Conservation (phyloP, 2,113 vertebrate species). For the Myotis lucifugus region DNA sequence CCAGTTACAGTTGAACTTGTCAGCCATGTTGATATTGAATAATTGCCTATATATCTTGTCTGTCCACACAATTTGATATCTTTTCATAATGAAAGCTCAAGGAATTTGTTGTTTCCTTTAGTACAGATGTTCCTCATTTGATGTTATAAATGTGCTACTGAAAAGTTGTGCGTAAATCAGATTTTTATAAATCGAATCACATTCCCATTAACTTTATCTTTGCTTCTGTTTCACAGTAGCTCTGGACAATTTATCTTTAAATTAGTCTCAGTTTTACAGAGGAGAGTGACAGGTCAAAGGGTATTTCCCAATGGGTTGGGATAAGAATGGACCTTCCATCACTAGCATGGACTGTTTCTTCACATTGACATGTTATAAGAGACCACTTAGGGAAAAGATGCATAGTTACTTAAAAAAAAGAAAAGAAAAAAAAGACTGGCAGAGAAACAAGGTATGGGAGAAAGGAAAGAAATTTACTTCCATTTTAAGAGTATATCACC, state of each 20-base stretch:
- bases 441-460: not conserved
- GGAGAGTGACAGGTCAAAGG: slow-evolving; percentile 68
- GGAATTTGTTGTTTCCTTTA: slow-evolving; percentile 67
- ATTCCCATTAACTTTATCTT: slow-evolving; percentile 82
- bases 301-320: slow-evolving; percentile 69
- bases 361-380: slow-evolving; percentile 21
- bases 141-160: slow-evolving; percentile 67
- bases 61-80: slow-evolving; percentile 70
- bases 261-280: slow-evolving; percentile 78
- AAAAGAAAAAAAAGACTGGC: not conserved
- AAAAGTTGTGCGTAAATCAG: slow-evolving; percentile 75
- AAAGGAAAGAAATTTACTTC: not conserved
- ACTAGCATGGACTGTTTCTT: slow-evolving; percentile 43
- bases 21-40: slow-evolving; percentile 72
- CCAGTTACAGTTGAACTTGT: slow-evolving; percentile 59
- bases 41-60: slow-evolving; percentile 70
- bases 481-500: not conserved
- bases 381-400: not conserved
- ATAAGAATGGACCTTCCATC: slow-evolving; percentile 68
- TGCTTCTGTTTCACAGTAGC: slow-evolving; percentile 68
- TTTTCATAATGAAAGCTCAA: slow-evolving; percentile 71
- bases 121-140: slow-evolving; percentile 67
- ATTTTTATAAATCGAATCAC: slow-evolving; percentile 80
- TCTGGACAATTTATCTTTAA: slow-evolving; percentile 79
- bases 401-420: not conserved